These are phyloP conservation scores for Macrosoma leucophasiata DNA, from an alignment of 2,888 invertebrate species.

Conservation along the genomic window DNA sequence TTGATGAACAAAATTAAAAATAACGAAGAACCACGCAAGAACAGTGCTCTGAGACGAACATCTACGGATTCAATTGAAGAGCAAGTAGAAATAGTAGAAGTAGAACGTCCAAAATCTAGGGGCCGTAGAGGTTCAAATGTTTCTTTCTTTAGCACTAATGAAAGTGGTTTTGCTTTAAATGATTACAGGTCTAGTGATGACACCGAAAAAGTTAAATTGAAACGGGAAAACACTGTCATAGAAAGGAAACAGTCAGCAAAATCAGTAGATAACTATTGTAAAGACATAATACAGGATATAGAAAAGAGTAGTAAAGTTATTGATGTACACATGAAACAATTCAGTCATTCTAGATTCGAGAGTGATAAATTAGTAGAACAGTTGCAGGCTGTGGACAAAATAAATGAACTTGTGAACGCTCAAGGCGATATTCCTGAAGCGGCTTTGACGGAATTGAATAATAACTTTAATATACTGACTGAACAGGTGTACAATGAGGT, in stretches of 20 bases:
- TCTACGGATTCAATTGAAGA: constrained; percentile 61
- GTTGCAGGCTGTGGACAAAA: constrained; percentile 66
- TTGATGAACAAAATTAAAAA: constrained; percentile 58
- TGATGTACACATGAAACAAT: constrained; percentile 68
- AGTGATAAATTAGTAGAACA: constrained; percentile 67
- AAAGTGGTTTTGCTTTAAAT: constrained; percentile 36
- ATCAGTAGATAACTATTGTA: constrained; percentile 60
- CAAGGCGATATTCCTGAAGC: constrained; percentile 47
- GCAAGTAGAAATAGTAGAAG: constrained; percentile 37
- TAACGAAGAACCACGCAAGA: constrained; percentile 46
- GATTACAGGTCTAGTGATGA: constrained; percentile 31
- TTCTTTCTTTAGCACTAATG: constrained; percentile 42
- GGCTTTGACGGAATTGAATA: constrained; percentile 53
- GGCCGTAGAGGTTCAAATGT: constrained; percentile 52
- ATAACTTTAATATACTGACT: constrained; percentile 59
- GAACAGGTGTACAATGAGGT: constrained; percentile 48
- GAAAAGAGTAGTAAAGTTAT: constrained; percentile 64
- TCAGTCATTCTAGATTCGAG: constrained; percentile 57
- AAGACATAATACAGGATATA: constrained; percentile 61
- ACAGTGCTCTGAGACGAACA: constrained; percentile 45
- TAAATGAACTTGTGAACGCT: constrained; percentile 61
- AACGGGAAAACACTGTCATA: constrained; percentile 37
- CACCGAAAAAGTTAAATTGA: constrained; percentile 28
- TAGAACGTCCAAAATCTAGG: constrained; percentile 55
- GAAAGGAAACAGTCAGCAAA: constrained; percentile 45